Conservation (phyloP, 2,888 invertebrate species). For the Magallana nippona region DNA sequence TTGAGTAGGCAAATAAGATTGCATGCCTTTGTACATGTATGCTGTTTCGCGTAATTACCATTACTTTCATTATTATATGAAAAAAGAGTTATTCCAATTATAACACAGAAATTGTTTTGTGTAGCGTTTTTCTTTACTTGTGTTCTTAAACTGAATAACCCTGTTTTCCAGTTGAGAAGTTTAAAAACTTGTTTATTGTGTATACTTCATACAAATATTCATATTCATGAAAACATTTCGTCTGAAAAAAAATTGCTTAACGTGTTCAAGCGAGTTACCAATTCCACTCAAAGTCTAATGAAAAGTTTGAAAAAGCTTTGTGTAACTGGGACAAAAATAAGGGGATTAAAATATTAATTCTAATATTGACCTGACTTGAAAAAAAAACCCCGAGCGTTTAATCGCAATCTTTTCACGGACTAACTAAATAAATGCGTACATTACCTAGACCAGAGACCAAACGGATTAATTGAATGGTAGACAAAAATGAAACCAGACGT, state of each 20-base stretch:
- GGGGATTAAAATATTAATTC: slow-evolving; percentile 21
- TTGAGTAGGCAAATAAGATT: neutral
- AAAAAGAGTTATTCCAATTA: too few relatives aligned
- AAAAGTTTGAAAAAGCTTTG: neutral
- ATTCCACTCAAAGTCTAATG: neutral
- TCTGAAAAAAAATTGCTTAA: too few relatives aligned
- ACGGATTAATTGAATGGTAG: neutral
- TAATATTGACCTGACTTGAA: neutral
- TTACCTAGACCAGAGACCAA: neutral
- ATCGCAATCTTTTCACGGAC: neutral
- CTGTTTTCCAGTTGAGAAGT: too few relatives aligned
- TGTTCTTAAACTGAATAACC: too few relatives aligned
- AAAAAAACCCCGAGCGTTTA: neutral
- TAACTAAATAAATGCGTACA: neutral
- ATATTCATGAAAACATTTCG: too few relatives aligned
- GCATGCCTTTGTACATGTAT: slow-evolving; percentile 19
- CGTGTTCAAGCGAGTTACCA: neutral
- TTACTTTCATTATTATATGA: neutral
- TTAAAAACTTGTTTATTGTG: too few relatives aligned
- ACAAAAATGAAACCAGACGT: neutral
- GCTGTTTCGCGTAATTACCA: neutral
- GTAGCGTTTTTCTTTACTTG: too few relatives aligned
- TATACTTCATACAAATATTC: too few relatives aligned
- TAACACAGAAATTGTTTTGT: too few relatives aligned
- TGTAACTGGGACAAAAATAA: neutral